Evolutionary conservation across 2,888 invertebrate species (phyloP), one percentile per base, ranked within the genome.

Genomic region (Chirona hameri): DNA sequence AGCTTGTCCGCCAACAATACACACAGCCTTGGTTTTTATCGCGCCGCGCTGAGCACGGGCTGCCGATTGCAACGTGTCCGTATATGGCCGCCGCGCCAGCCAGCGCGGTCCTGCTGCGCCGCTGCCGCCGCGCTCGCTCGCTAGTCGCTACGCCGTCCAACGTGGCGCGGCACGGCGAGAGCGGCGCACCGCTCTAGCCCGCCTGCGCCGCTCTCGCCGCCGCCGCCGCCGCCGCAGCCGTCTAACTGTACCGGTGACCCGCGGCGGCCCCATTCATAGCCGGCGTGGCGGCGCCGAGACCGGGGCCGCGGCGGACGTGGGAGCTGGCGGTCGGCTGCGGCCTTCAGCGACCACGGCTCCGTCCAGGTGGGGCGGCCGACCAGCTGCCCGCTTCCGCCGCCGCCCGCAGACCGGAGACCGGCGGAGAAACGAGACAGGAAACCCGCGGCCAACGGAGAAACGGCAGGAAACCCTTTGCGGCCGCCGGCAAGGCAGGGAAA

Each of bases 191-290:
- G 39, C 39, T 39, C 39, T 39, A 2, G 39, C 39, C 69, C 29
- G 69, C 69, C 29, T 0, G 1, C 29, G 12, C 27, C 29, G 69
- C 39, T 39, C 39, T 39, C 39, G 39, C 39, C 39, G 39, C 69
- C 29, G 69, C 69, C 29, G 5, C 4, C 29, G 12, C 27, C 29
- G 69, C 29, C 69, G 46, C 39, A 24, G 76, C 76, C 76, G 76
- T 3, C 46, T 76, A 76, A 76, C 76, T 76, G 76, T 76, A 46
- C 39, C 76, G 24, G 31, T 12, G 46, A 46, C 76, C 46, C 76
- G 72, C 65, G 65, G 65, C 72, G 76, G 39, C 76, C 76, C 76
- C 76, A 76, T 76, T 76, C 76, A 76, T 76, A 24, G 72, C 9
- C 18, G 72, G 31, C 72, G 31, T 31, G 69, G 72, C 39, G 39